Conservation (phyloP, 92 coral and sea anemone species). For the Zoanthus gigantus region DNA sequence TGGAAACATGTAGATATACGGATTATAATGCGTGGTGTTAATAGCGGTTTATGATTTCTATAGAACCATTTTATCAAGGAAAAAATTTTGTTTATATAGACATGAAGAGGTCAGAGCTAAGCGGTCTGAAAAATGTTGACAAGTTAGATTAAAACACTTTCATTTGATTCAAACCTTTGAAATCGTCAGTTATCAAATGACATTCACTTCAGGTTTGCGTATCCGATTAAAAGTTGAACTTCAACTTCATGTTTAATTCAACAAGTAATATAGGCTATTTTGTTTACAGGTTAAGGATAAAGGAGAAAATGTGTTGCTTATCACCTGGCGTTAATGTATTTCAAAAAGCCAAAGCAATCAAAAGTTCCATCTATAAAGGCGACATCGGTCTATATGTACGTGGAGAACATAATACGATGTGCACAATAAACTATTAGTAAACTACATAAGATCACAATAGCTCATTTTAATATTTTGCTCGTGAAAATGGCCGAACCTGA, state of each 20-base stretch:
- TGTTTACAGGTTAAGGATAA: neutral
- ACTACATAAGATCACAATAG: neutral
- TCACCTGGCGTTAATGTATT: conserved; percentile 1
- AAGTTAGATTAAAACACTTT: neutral
- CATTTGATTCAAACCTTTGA: neutral
- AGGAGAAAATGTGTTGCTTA: neutral
- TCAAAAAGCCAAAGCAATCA: neutral
- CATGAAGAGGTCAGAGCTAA: neutral
- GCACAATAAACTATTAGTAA: neutral
- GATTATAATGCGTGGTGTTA: too few species aligned
- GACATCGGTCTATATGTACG: neutral
- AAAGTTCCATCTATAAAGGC: neutral
- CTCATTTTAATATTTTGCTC: neutral
- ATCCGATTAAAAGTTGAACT: neutral
- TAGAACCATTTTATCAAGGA: too few species aligned
- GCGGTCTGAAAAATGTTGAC: neutral
- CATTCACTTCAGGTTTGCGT: neutral
- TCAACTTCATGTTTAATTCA: neutral
- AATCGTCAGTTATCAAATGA: neutral
- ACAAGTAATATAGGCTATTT: neutral
- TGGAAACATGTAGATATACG: too few species aligned
- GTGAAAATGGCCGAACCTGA: neutral
- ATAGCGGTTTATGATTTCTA: too few species aligned
- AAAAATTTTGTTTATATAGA: neutral
- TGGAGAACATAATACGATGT: neutral